Evolutionary conservation across 2,888 invertebrate genomes (phyloP).

Genomic region (Xanthia togata): DNA sequence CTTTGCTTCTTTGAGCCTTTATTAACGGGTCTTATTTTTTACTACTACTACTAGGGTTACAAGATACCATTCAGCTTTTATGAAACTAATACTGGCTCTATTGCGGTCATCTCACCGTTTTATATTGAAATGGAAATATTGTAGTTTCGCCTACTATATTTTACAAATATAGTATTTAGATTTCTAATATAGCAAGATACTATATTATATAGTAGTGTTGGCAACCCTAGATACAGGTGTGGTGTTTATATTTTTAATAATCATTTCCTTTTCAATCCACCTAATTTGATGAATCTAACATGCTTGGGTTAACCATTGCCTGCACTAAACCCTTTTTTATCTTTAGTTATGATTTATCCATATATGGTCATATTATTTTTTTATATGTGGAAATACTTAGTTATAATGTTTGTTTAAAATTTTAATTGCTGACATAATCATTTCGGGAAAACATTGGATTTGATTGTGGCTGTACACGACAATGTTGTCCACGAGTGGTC

Average conservation of each 20-base stretch:
- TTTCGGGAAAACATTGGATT: conserved; percentile 25
- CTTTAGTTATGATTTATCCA: conserved; percentile 29
- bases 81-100: neutral
- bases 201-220: neutral
- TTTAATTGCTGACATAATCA: conserved; percentile 12
- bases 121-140: neutral
- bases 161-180: neutral
- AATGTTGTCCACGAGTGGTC: conserved; percentile 32
- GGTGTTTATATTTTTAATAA: conserved; percentile 20
- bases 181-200: neutral
- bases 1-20: neutral
- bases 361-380: neutral
- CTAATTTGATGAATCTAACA: conserved; percentile 33
- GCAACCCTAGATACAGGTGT: neutral
- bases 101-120: neutral
- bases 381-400: conserved; percentile 10
- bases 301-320: conserved; percentile 52
- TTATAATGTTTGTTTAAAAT: neutral
- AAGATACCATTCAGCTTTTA: neutral
- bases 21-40: neutral
- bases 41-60: neutral
- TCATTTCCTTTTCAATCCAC: conserved; percentile 18
- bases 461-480: conserved; percentile 25
- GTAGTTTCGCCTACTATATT: neutral
- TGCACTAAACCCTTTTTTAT: conserved; percentile 48